Base-by-base conservation (phyloP, 2,113 vertebrate species). In the Strigops habroptila region DNA sequence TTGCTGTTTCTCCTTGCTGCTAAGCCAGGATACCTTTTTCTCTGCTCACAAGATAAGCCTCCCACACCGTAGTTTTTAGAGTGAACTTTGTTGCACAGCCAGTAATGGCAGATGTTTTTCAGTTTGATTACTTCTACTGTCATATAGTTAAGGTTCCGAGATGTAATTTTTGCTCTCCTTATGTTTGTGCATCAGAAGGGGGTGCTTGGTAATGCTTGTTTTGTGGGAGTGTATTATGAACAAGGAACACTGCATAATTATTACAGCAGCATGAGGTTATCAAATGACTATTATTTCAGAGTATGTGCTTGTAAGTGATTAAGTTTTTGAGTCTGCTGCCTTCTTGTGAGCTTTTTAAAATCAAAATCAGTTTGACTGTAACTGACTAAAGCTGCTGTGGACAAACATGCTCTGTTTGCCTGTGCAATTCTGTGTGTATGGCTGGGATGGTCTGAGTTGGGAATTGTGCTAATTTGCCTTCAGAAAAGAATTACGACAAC, bases 101-200 rank as follows among this genome's bases (percentile, higher is more conserved):
- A 83, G 44, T 77, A 88, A 82, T 77, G 63, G 53, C 88, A 95
- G 91, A 89, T 91, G 81, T 83, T 94, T 95, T 96, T 95, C 79
- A 94, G 71, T 76, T 77, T 93, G 84, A 82, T 90, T 95, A 79
- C 67, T 89, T 90, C 78, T 86, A 62, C 87, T 90, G 63, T 81
- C 87, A 52, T 86, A 93, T 95, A 91, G 46, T 90, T 94, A 88
- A 80, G 79, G 79, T 67, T 95, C 60, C 68, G 51, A 51, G 27
- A 18, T 78, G 49, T 59, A 95, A 75, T 88, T 93, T 96, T 91
- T 94, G 37, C 53, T 86, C 15, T 90, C 41, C 82, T 88, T 86
- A 70, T 86, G 64, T 83, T 88, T 59, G 35, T 86, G 33, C 64
- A 46, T 94, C 64, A 70, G 71, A 93, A 65, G 22, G 14, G 27